Percentiles rank a stretch among this genome's conserved stretches.
Evolutionary conservation across 37 sponge, comb jelly and placozoan species (phyloP).

Genomic region (Spongia lamella): DNA sequence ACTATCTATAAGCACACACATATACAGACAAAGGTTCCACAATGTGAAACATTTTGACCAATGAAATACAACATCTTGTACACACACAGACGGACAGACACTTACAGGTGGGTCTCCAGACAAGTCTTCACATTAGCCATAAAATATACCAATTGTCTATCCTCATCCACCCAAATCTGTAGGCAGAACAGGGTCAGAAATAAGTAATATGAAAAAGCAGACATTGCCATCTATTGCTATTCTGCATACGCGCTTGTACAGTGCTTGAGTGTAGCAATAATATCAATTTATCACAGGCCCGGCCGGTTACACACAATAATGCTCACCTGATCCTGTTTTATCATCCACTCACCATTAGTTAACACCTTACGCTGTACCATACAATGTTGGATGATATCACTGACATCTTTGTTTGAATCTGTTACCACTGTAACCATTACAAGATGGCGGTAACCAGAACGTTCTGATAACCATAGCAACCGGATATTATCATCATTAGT

Average conservation of each 20-base stretch:
- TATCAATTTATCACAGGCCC: too few species aligned
- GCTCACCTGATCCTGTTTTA: slow-evolving; percentile 53
- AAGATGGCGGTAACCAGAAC: slow-evolving; percentile 58
- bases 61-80: too few species aligned
- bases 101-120: slow-evolving; percentile 79
- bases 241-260: too few species aligned
- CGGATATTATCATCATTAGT: background rate
- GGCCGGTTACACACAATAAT: too few species aligned
- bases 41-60: too few species aligned
- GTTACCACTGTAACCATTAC: slow-evolving; percentile 35
- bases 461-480: slow-evolving; percentile 42
- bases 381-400: too few species aligned
- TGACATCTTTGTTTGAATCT: slow-evolving; percentile 11
- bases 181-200: background rate
- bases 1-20: too few species aligned
- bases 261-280: too few species aligned
- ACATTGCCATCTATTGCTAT: too few species aligned
- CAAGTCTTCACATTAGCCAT: slow-evolving; percentile 43
- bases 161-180: slow-evolving; percentile 67
- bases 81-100: too few species aligned
- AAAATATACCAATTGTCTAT: slow-evolving; percentile 60
- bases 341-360: slow-evolving; percentile 62
- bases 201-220: background rate
- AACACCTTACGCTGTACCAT: slow-evolving; percentile 1
- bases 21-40: too few species aligned